A percentile compares a stretch with the other conserved stretches of the same genome.
Evolutionary conservation across 2,888 invertebrate species (phyloP).

Genomic region (Melinopterus prodromus): DNA sequence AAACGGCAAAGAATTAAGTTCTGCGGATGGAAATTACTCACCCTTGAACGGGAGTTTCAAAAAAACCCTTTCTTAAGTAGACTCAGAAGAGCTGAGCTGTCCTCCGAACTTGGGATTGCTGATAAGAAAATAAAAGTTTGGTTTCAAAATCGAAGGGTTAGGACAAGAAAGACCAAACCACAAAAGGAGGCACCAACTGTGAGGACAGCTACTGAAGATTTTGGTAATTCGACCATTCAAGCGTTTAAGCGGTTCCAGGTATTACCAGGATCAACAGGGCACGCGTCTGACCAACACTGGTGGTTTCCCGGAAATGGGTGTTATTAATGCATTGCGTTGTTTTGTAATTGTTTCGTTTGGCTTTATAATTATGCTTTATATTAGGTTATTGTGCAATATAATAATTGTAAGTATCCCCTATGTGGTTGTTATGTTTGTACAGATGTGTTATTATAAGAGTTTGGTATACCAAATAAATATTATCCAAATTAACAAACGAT

Average conservation of each 20-base stretch:
- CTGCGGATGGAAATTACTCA: conserved; percentile 48
- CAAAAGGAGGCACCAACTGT: not conserved
- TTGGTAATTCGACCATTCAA: not conserved
- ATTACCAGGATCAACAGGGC: not conserved
- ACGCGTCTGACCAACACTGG: not conserved
- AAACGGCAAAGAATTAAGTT: not conserved
- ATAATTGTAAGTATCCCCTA: no score
- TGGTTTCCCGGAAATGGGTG: not conserved
- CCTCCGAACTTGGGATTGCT: conserved; percentile 62
- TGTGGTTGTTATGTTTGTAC: no score
- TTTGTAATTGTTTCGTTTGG: not conserved
- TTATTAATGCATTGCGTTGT: not conserved
- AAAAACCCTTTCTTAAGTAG: not conserved
- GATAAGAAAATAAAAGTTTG: conserved; percentile 89
- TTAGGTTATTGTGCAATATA: not conserved
- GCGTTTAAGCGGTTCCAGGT: not conserved
- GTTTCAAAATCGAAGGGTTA: conserved; percentile 89
- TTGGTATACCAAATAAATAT: not conserved
- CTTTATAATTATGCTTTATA: not conserved
- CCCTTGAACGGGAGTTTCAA: conserved; percentile 51
- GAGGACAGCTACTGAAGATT: not conserved
- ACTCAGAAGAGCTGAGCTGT: not conserved
- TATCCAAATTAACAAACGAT: not conserved
- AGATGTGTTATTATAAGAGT: not conserved
- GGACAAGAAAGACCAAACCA: conserved; percentile 68